phyloP scores from a whole-genome alignment of 2,113 vertebrate species.

The Helogale parvula region DNA sequence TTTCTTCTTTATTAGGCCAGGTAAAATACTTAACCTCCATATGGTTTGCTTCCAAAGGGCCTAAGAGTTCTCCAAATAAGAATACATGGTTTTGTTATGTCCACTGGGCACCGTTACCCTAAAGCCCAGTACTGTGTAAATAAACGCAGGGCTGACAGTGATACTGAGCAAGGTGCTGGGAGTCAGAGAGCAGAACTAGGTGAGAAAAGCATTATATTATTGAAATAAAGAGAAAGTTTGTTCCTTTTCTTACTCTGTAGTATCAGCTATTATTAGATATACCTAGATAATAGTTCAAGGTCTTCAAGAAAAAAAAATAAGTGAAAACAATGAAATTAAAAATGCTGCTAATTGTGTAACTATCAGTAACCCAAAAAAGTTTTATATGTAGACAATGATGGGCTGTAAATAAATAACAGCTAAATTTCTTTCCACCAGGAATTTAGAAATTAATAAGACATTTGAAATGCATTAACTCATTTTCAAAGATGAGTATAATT shows the following conservation, averaged over 20 bases:
- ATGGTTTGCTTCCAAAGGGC: neutral
- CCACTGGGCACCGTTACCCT: no score
- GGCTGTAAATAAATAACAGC: neutral
- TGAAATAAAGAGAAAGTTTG: neutral
- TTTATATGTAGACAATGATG: neutral
- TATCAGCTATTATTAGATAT: neutral
- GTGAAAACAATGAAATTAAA: neutral
- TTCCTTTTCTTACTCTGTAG: neutral
- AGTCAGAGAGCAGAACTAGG: neutral
- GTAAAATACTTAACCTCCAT: neutral
- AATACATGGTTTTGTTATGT: neutral
- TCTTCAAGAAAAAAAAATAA: neutral
- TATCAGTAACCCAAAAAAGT: neutral
- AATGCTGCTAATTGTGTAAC: neutral
- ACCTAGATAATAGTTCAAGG: neutral
- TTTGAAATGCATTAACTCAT: neutral
- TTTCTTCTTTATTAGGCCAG: slow-evolving; percentile 14
- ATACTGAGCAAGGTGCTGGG: neutral
- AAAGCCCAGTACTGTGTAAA: neutral
- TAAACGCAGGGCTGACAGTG: neutral
- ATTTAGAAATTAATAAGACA: neutral
- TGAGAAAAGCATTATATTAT: neutral
- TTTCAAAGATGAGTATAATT: slow-evolving; percentile 6
- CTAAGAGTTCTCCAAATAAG: neutral
- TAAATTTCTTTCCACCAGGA: neutral